Conservation (phyloP, 2,888 invertebrate species). For the Lasioglossum figueresi region DNA sequence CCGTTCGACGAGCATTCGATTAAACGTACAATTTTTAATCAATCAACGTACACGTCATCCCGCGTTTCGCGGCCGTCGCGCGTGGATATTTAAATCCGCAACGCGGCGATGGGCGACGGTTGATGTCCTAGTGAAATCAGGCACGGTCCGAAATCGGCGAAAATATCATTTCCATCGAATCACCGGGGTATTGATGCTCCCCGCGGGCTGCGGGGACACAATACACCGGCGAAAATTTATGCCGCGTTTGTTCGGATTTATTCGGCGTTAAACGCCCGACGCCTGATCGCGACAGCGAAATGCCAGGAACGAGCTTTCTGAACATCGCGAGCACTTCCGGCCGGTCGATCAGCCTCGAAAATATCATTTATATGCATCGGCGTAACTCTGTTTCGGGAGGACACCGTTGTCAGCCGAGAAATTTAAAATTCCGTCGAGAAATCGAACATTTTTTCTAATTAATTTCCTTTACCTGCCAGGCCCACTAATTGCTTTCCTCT, state of each 20-base stretch:
- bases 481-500: too few relatives aligned
- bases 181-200: slow-evolving; percentile 7
- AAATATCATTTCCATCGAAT: slow-evolving; percentile 32
- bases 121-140: slow-evolving; percentile 24
- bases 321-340: neutral
- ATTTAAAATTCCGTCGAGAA: slow-evolving; percentile 55
- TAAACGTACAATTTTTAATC: slow-evolving; percentile 8
- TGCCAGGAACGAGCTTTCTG: neutral
- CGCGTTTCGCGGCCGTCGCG: neutral
- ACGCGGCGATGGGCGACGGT: neutral
- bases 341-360: neutral
- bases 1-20: neutral
- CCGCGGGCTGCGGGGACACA: neutral
- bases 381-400: neutral
- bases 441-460: neutral
- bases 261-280: slow-evolving; percentile 42
- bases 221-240: slow-evolving; percentile 24
- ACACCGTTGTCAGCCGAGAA: slow-evolving; percentile 17
- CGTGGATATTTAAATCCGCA: neutral
- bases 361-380: slow-evolving; percentile 16
- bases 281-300: slow-evolving; percentile 16
- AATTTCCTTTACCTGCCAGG: too few relatives aligned
- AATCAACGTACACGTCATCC: neutral
- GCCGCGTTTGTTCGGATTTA: slow-evolving; percentile 38
- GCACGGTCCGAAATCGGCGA: neutral